Evolutionary conservation across 2,797 vertebrate species (phyloP).

Genomic region (Halcyon smyrnensis): DNA sequence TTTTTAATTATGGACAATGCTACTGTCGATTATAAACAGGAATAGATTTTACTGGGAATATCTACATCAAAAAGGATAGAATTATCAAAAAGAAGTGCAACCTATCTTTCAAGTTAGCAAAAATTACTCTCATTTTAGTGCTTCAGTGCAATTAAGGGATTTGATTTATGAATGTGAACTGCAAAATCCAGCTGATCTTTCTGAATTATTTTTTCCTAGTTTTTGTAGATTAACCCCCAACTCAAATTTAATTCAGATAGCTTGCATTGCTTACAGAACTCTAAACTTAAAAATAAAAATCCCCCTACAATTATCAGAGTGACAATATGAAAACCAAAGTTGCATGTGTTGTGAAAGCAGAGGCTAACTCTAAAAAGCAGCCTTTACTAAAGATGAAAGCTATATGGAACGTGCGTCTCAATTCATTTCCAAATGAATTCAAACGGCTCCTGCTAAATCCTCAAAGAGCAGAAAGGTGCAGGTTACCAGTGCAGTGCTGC

Average conservation of each 20-base stretch:
- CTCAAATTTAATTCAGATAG: neutral
- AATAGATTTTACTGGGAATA: neutral
- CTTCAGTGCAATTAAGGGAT: neutral
- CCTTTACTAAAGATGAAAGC: neutral
- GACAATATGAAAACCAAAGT: neutral
- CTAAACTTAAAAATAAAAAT: neutral
- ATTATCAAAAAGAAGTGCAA: neutral
- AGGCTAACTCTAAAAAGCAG: neutral
- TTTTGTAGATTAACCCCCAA: neutral
- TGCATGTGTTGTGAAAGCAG: neutral
- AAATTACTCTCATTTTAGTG: neutral
- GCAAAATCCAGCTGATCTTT: neutral
- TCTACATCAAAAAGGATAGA: neutral
- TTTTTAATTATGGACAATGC: neutral
- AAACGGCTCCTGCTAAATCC: neutral
- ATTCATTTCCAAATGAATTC: neutral
- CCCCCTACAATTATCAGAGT: neutral
- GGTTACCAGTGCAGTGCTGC: neutral
- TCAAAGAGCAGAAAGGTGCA: neutral
- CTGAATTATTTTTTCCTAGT: neutral
- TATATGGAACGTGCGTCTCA: neutral
- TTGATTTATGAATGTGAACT: neutral
- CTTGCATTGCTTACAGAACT: neutral
- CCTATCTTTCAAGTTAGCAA: neutral
- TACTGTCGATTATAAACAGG: neutral